Evolutionary conservation across 64 coral and sea anemone genomes (phyloP), one percentile per base, ranked within the genome.

Genomic region (Montipora sp.): DNA sequence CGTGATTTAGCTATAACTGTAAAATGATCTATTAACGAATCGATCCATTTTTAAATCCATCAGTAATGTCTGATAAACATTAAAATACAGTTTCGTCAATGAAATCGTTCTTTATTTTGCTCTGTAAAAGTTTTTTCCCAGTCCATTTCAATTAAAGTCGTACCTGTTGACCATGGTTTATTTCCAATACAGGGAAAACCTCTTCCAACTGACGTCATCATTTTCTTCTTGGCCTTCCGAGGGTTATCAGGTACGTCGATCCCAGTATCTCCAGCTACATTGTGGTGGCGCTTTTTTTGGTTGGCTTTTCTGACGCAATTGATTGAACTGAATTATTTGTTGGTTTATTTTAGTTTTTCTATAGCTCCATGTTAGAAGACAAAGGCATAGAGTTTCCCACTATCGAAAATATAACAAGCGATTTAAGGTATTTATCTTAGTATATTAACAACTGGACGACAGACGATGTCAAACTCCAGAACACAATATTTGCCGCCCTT

Each of bases 161-260:
- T 36, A 36, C 36, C 36, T 36, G 36, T 36, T 36, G 36, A 36
- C 36, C 11, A 57, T 71, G 19, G 48, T 22, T 44, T 46, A 48
- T 80, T 74, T 77, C 72, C 6, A 27, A 73, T 51, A 61, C 59
- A 93, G 91, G 21, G 91, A 93, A 80, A 63, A 87, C 13, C 22
- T 93, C n/a, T 93, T 79, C 51, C 80, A 93, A 48, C 27, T 93
- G 1, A 73, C 91, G 9, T 87, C 86, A 20, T 93, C 91, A 51
- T 93, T 77, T 27, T 67, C 91, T 46, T 79, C 83, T 15, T 93
- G 91, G 91, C 91, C 91, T 22, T 87, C 91, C n/a, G 83, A 80
- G 0, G 73, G 66, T 46, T 93, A 88, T 27, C 47, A 93, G 84
- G 91, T 93, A 45, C 60, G 59, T 77, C 36, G 36, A 36, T 36